Base-by-base conservation (phyloP, 2,797 vertebrate genomes). In the Agapornis canus region DNA sequence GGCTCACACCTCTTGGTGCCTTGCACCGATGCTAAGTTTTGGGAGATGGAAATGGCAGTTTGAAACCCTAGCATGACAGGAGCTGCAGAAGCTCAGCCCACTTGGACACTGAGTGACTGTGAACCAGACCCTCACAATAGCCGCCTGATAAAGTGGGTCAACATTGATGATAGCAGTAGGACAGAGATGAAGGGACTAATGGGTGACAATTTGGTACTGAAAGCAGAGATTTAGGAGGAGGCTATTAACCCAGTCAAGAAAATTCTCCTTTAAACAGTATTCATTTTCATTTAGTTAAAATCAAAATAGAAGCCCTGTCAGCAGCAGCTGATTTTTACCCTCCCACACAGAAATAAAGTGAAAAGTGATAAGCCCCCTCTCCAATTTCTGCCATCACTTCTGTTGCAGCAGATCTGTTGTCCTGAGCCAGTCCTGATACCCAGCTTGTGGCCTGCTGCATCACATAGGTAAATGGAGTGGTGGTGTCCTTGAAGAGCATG, bases 221-320 rank as follows among this genome's bases (percentile, higher is more conserved):
- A 23, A 85, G 60, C 29, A 54, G 52, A 78, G 42, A 65, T 54
- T 35, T 40, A 71, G 76, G 27, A 90, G 54, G 19, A 52, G 26
- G 13, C 42, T 73, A 40, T 71, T 81, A 92, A 93, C 42, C 32
- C 0, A 0, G n/a, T 71, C 68, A 87, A 93, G 68, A 87, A 82
- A 89, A 85, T 72, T 69, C 39, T 86, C 49, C 35, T 72, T 87
- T 77, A 84, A 91, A 93, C 92, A 68, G 29, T 45, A 90, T 70
- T 89, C 1, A 32, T 75, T 87, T 89, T 89, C 49, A 83, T 89
- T 85, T 85, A 26, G 27, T 56, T 83, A 89, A 89, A 93, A 92
- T 81, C 45, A 92, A 92, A 94, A 78, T 20, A 42, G 79, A 92
- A 95, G 54, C 54, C 23, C 57, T 78, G 72, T 76, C 86, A 75